Evolutionary conservation across 2,113 vertebrate genomes (phyloP).

Genomic region (Telmatochromis sp.): DNA sequence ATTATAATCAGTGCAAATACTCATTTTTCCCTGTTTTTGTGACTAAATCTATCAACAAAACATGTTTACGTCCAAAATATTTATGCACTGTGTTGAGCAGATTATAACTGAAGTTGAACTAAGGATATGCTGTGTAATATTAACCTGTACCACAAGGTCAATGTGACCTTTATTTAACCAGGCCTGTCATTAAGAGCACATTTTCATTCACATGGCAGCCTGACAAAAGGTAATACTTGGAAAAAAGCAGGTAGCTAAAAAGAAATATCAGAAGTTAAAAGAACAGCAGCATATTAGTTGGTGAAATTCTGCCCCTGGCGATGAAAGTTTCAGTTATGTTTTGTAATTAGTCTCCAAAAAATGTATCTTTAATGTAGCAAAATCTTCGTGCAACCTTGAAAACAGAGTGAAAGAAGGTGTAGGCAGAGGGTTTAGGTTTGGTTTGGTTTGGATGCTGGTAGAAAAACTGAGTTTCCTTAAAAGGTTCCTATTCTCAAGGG

Average conservation of each 20-base stretch:
- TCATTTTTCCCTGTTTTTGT: rapidly evolving
- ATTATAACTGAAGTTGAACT: neutral
- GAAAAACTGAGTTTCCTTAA: neutral
- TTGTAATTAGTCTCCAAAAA: neutral
- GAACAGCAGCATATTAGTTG: neutral
- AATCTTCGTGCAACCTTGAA: neutral
- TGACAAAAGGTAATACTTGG: neutral
- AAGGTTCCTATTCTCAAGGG: neutral
- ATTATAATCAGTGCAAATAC: neutral
- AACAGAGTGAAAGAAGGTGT: neutral
- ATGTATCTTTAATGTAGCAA: neutral
- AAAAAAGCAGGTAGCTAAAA: neutral
- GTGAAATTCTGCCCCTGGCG: neutral
- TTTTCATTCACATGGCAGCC: neutral
- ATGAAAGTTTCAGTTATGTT: neutral
- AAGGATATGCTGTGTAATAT: neutral
- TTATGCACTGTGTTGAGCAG: neutral
- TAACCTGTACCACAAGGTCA: neutral
- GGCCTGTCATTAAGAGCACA: rapidly evolving
- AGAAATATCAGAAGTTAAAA: neutral
- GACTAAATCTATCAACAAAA: neutral
- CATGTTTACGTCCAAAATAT: neutral
- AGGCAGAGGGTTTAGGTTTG: neutral
- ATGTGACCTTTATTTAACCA: neutral
- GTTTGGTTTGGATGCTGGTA: neutral